Percentiles rank a stretch among this genome's conserved stretches.
Evolutionary conservation across 2,888 invertebrate species (phyloP).

Genomic region (Volucella inflata): DNA sequence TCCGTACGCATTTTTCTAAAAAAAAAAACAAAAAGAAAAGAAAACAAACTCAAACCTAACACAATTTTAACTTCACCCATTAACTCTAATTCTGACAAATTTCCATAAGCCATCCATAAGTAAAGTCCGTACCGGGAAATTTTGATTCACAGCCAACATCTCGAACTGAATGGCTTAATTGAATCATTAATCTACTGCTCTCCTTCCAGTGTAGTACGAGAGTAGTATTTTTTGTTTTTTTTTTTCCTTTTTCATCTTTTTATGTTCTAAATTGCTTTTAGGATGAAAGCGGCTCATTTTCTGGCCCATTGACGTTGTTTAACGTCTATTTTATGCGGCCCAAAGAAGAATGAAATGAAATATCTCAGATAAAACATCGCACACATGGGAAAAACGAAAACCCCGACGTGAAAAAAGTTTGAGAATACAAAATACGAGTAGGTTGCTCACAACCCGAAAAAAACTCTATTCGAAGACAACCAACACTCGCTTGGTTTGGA

Average conservation of each 20-base stretch:
- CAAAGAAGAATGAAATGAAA: slow-evolving; percentile 3
- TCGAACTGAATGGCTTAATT: slow-evolving; percentile 31
- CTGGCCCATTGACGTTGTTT: slow-evolving; percentile 53
- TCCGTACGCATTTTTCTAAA: no score
- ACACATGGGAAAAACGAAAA: slow-evolving; percentile 10
- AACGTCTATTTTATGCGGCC: slow-evolving; percentile 27
- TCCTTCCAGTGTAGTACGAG: no score
- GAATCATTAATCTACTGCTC: slow-evolving; percentile 58
- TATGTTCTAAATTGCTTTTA: slow-evolving; percentile 14
- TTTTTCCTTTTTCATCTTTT: slow-evolving; percentile 1
- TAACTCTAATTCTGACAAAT: neutral
- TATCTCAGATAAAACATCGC: neutral
- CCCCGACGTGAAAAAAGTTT: neutral
- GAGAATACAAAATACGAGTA: slow-evolving; percentile 28
- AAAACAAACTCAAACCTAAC: neutral
- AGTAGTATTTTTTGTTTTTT: no score
- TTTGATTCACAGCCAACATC: slow-evolving; percentile 8
- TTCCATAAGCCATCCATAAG: slow-evolving; percentile 12
- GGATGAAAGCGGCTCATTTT: slow-evolving; percentile 58
- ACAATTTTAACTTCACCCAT: neutral
- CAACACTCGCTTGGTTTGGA: neutral
- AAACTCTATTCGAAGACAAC: slow-evolving; percentile 39
- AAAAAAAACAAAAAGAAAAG: no score
- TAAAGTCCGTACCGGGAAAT: neutral
- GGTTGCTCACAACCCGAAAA: slow-evolving; percentile 22